Percentiles rank a stretch among this genome's conserved stretches.
phyloP scores from a whole-genome alignment of 2,113 vertebrate genomes.

The Bostrychus sinensis region DNA sequence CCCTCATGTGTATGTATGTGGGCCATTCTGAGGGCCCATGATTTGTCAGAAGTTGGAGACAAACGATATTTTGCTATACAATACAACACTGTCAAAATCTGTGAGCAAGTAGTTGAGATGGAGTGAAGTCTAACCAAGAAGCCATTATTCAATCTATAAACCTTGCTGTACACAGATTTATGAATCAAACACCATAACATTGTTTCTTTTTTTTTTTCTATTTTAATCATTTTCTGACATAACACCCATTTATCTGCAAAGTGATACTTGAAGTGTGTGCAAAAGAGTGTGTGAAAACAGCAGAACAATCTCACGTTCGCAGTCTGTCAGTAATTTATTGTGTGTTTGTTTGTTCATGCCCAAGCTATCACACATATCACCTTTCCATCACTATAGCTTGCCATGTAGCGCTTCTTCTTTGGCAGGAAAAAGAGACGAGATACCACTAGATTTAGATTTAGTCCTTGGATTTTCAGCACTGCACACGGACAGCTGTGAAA shows the following conservation, averaged over 20 bases:
- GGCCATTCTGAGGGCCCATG: neutral
- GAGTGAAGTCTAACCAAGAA: slow-evolving; percentile 1
- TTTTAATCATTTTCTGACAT: neutral
- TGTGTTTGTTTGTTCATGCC: slow-evolving; percentile 54
- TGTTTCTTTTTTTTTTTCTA: neutral
- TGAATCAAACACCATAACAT: neutral
- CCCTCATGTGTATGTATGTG: neutral
- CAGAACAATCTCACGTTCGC: slow-evolving; percentile 9
- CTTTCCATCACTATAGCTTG: slow-evolving; percentile 47
- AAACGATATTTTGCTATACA: slow-evolving; percentile 1
- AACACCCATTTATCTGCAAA: slow-evolving; percentile 21
- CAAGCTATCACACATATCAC: slow-evolving; percentile 54
- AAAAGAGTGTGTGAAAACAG: slow-evolving; percentile 8
- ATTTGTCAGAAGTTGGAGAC: slow-evolving; percentile 6
- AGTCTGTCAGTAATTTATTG: slow-evolving; percentile 29
- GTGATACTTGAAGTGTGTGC: slow-evolving; percentile 3
- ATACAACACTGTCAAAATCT: neutral
- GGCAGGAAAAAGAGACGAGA: slow-evolving; percentile 21
- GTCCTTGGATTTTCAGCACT: slow-evolving; percentile 5
- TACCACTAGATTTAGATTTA: slow-evolving; percentile 18
- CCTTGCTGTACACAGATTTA: neutral
- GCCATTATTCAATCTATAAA: neutral
- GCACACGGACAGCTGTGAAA: slow-evolving; percentile 14
- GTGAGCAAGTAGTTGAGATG: neutral
- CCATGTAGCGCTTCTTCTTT: slow-evolving; percentile 18